Percentiles rank a stretch among this genome's conserved stretches.
phyloP scores from a whole-genome alignment of 2,888 invertebrate species.

The Fabriciana adippe region DNA sequence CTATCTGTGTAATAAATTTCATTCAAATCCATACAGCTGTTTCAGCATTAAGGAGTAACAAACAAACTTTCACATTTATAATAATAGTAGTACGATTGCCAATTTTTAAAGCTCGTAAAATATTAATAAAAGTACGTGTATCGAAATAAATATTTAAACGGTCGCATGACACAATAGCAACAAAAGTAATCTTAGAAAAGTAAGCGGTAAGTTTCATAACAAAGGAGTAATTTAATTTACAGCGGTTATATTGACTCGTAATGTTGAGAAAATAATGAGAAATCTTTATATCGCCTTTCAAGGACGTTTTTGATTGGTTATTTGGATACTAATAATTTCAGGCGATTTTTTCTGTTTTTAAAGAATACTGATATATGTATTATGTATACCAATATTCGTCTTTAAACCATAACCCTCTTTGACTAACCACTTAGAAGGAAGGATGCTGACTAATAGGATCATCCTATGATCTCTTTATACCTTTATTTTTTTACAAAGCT shows the following conservation, averaged over 20 bases:
- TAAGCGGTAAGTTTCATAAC: constrained; percentile 27
- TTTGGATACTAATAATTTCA: background rate
- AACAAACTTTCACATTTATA: too few relatives aligned
- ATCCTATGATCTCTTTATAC: too few relatives aligned
- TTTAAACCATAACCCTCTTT: too few relatives aligned
- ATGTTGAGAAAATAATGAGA: constrained; percentile 33
- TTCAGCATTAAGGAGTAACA: background rate
- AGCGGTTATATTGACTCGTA: constrained; percentile 28
- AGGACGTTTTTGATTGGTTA: constrained; percentile 9
- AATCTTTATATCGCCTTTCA: constrained; percentile 18
- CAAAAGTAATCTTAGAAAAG: constrained; percentile 26
- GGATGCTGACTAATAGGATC: too few relatives aligned
- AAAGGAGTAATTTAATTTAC: constrained; percentile 28
- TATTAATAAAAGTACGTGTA: constrained; percentile 9
- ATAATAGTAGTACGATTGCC: too few relatives aligned
- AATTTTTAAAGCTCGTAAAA: background rate
- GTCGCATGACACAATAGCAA: constrained; percentile 10
- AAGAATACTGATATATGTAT: background rate
- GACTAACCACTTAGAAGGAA: too few relatives aligned
- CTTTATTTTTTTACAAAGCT: too few relatives aligned
- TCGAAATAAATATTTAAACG: constrained; percentile 7
- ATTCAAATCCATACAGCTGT: background rate
- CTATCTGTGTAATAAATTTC: background rate
- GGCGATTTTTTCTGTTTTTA: constrained; percentile 10
- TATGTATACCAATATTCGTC: too few relatives aligned